Evolutionary conservation across 1,140 invertebrate genomes (phyloP), one percentile per base, ranked within the genome.

Genomic region (Drosophila mauritiana): DNA sequence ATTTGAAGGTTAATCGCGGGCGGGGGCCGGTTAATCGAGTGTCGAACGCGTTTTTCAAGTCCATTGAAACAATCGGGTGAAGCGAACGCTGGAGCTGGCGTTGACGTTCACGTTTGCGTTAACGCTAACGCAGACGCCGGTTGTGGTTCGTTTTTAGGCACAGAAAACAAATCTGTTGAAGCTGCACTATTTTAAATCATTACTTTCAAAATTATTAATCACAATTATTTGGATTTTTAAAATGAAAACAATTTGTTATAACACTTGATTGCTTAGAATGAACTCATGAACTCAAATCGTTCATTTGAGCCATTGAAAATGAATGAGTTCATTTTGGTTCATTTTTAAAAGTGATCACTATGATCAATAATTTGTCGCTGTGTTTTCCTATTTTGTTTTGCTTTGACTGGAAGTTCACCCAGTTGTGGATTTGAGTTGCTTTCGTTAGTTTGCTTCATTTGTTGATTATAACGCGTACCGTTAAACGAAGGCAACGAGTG

Each of bases 31-130:
- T 78, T 82, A 59, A 55, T 46, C 51, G 74, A 49, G 73, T 70
- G 53, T 54, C 68, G 82, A 86, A 86, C 83, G 83, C 83, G 83
- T 88, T 88, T 88, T 88, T 88, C 83, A 89, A 88, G 83, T 89
- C 84, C 83, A 88, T 61, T 82, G 62, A 59, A 76, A 76, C 53
- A 59, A 76, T 76, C 53, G 72, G 43, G 27, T 49, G 49, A 73
- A 27, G 70, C 48, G 56, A 45, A 46, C 40, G 15, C 48, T 20
- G 39, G n/a, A 31, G 20, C 36, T 61, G 40, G 31, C 39, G 67
- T 43, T 36, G 42, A 37, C 42, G 65, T 34, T 49, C 25, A 62
- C 20, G 17, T 45, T 20, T 11, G 17, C 42, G 42, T 10, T 20
- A 17, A 45, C 17, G 17, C 42, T 20, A 10, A 46, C 11, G 31